Conservation (phyloP, 1,140 invertebrate genomes). For the Brachionus manjavacas region DNA sequence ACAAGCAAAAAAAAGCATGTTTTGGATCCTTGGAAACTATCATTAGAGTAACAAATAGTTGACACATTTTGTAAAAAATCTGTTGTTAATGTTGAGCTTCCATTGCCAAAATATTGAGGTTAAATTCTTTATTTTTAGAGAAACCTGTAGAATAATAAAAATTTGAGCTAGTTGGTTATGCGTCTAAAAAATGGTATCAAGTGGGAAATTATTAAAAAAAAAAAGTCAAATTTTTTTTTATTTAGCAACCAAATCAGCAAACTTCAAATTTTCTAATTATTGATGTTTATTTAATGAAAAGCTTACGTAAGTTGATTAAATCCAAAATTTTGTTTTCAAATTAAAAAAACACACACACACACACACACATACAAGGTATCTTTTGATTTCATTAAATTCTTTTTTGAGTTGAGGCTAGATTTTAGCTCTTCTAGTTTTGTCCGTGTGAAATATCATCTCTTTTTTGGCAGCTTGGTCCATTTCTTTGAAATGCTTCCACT, state of each 20-base stretch:
- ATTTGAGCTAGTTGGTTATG: not conserved
- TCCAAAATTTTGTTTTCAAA: not conserved
- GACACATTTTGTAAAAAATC: not conserved
- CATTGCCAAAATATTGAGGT: not conserved
- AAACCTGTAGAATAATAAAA: not conserved
- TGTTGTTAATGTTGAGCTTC: not conserved
- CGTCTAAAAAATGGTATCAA: not conserved
- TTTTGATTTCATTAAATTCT: not conserved
- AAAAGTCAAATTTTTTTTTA: not conserved
- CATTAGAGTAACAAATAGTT: not conserved
- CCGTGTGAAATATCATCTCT: not conserved
- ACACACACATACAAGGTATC: not conserved
- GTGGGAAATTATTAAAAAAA: not conserved
- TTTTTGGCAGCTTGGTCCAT: not conserved
- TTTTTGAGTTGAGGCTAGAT: not conserved
- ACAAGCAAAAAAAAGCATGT: not conserved
- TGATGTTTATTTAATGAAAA: not conserved
- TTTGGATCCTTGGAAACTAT: not conserved
- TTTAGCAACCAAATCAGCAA: not conserved
- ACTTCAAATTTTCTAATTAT: not conserved
- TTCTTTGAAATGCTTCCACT: slow-evolving; percentile 28
- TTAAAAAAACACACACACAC: not conserved
- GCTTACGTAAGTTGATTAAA: not conserved
- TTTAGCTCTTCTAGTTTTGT: not conserved
- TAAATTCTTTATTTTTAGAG: not conserved